Evolutionary conservation across 1,140 invertebrate genomes (phyloP).

Genomic region (Anastrepha ludens): DNA sequence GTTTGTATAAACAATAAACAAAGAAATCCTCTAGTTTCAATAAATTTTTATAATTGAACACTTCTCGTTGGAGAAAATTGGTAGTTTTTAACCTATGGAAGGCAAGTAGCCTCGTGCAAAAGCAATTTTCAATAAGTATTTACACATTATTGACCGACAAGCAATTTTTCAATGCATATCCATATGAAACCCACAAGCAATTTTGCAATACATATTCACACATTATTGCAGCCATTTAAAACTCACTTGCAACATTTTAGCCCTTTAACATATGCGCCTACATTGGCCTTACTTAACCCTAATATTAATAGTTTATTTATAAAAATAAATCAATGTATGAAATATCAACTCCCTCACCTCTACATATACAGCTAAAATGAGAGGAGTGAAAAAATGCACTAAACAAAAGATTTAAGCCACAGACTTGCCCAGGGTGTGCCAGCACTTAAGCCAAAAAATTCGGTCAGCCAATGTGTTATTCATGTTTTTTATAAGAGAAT

Average conservation of each 20-base stretch:
- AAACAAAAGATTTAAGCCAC: neutral
- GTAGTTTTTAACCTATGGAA: too few relatives aligned
- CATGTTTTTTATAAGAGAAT: neutral
- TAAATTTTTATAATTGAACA: too few relatives aligned
- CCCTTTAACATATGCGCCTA: conserved; percentile 33
- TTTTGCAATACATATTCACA: neutral
- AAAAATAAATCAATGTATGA: neutral
- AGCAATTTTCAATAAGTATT: too few relatives aligned
- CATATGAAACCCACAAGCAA: too few relatives aligned
- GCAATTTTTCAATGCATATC: too few relatives aligned
- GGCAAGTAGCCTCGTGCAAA: too few relatives aligned
- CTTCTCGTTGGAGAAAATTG: too few relatives aligned
- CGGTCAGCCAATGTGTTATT: neutral
- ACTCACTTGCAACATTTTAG: neutral
- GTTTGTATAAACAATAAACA: too few relatives aligned
- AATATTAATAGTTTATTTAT: conserved; percentile 16
- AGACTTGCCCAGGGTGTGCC: neutral
- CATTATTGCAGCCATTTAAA: neutral
- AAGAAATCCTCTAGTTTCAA: too few relatives aligned
- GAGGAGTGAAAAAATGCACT: neutral
- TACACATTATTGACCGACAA: too few relatives aligned
- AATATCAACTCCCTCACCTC: conserved; percentile 15
- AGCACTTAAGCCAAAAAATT: neutral
- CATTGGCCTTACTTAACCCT: neutral
- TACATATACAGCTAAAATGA: neutral